phyloP scores from a whole-genome alignment of 2,797 vertebrate species.

The Neomorphus geoffroyi region DNA sequence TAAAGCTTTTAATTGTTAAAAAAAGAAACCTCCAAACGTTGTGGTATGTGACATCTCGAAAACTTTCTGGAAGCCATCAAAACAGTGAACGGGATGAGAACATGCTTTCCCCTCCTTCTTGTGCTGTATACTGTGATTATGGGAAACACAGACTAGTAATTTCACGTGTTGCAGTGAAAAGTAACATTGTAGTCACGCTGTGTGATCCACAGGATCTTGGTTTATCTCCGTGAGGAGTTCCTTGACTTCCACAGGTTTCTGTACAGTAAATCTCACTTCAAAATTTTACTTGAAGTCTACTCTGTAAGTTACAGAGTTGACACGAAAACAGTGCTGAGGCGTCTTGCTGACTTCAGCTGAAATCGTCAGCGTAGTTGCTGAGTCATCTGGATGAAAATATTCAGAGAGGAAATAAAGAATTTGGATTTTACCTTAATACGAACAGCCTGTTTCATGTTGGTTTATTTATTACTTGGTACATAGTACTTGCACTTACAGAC shows the following conservation, averaged over 20 bases:
- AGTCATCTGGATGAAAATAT: slow-evolving; percentile 3
- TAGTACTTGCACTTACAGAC: neutral
- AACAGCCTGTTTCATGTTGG: neutral
- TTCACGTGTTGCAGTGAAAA: accelerated
- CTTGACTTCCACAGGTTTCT: neutral
- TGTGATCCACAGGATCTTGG: accelerated
- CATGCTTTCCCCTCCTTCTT: accelerated
- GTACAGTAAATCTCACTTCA: accelerated
- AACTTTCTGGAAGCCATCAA: neutral
- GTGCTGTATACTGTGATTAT: accelerated
- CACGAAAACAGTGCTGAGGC: neutral
- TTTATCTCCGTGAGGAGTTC: accelerated
- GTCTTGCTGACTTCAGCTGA: neutral
- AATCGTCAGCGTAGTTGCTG: neutral
- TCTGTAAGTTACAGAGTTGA: neutral
- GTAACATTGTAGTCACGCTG: accelerated
- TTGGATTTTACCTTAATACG: neutral
- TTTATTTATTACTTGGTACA: neutral
- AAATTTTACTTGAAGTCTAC: neutral
- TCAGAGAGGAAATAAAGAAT: neutral
- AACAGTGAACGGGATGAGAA: accelerated
- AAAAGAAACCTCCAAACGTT: accelerated
- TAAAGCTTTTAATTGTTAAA: neutral
- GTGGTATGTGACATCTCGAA: accelerated
- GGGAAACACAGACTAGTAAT: accelerated